Evolutionary conservation across 2,888 invertebrate genomes (phyloP), one percentile per base, ranked within the genome.

Genomic region (Ariolimax columbianus): DNA sequence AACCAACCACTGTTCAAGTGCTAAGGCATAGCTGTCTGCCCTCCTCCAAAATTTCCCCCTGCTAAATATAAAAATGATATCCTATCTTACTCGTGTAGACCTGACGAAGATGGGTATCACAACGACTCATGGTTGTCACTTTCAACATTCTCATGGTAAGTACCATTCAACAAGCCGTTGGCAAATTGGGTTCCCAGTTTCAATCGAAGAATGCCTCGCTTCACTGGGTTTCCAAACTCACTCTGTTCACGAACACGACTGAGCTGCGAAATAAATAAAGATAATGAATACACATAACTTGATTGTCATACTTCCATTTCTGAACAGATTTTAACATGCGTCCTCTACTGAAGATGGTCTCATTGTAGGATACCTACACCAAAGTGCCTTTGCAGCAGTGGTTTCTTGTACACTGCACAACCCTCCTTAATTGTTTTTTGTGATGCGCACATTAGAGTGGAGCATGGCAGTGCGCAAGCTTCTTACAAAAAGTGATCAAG

Each of bases 241-340:
- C 47, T 85, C 81, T 85, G 85, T 30, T 81, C 81, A 77, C 73
- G 72, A 68, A 81, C 81, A 51, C 75, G 80, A 51, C 81, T 85
- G n/a, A 81, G 70, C 33, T 81, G 81, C 68, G 73, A 51, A 38
- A 43, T 9, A 73, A 43, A 17, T 47, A 73, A 43, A 47, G 23
- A 66, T 51, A 77, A 55, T 59, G 33, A n/a, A 55, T n/a, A n/a
- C n/a, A n/a, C n/a, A n/a, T n/a, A n/a, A n/a, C n/a, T n/a, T n/a
- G n/a, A n/a, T n/a, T n/a, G n/a, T n/a, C n/a, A n/a, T n/a, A n/a
- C n/a, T n/a, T n/a, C n/a, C n/a, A n/a, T n/a, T n/a, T n/a, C n/a
- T n/a, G n/a, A n/a, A n/a, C n/a, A n/a, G n/a, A n/a, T n/a, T n/a
- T n/a, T n/a, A n/a, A n/a, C n/a, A n/a, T n/a, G n/a, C n/a, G n/a